phyloP scores from a whole-genome alignment of 2,888 invertebrate genomes.

The Odontomyia ornata region DNA sequence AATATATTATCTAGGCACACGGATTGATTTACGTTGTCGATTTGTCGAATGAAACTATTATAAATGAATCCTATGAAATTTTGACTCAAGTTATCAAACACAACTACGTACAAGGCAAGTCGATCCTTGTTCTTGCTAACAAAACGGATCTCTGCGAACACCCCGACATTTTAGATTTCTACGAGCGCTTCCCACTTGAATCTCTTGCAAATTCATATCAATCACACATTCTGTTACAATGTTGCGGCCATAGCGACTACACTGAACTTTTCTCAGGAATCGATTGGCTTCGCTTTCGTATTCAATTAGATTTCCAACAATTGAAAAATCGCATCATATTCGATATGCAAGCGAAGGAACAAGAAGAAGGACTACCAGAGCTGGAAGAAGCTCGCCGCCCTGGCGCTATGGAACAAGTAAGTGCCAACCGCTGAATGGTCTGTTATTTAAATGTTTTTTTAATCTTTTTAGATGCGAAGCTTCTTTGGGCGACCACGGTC shows the following conservation, averaged over 20 bases:
- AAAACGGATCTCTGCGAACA: slow-evolving; percentile 55
- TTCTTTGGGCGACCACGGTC: neutral
- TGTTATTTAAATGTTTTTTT: neutral
- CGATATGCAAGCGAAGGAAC: slow-evolving; percentile 50
- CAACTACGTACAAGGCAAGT: slow-evolving; percentile 57
- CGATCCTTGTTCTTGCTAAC: slow-evolving; percentile 58
- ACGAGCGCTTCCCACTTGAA: slow-evolving; percentile 57
- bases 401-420: neutral
- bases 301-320: slow-evolving; percentile 51
- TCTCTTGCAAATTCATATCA: slow-evolving; percentile 54
- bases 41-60: slow-evolving; percentile 52
- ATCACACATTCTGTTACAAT: slow-evolving; percentile 46
- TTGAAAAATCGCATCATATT: slow-evolving; percentile 55
- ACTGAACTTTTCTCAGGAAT: slow-evolving; percentile 46
- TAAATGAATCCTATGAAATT: slow-evolving; percentile 53
- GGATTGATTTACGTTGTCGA: slow-evolving; percentile 59
- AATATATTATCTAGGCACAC: slow-evolving; percentile 51
- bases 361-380: neutral
- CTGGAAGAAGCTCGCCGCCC: neutral
- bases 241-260: slow-evolving; percentile 24
- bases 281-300: slow-evolving; percentile 54
- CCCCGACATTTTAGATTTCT: slow-evolving; percentile 59
- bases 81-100: slow-evolving; percentile 55
- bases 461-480: neutral
- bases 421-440: neutral